These are phyloP conservation scores for Trinorchestia longiramus DNA, from an alignment of 1,140 invertebrate species.

Conservation along the genomic window DNA sequence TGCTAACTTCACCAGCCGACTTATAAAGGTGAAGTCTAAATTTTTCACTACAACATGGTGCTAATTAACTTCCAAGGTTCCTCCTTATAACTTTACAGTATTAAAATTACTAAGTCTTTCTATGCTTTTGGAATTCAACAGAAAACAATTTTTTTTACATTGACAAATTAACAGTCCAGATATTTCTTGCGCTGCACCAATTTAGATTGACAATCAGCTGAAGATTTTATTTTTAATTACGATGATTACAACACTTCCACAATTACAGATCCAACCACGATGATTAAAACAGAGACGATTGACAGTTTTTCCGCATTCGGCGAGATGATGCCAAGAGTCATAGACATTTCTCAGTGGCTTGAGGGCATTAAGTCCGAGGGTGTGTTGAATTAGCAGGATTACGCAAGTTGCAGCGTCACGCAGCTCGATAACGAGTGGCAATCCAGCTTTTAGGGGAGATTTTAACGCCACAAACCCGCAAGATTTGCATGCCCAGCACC, in stretches of 20 bases:
- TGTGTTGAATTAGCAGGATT: neutral
- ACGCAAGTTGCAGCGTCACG: conserved; percentile 16
- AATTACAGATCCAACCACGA: neutral
- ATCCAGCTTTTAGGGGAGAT: neutral
- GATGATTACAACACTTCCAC: neutral
- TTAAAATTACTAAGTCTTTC: neutral
- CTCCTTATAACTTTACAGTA: neutral
- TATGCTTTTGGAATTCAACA: neutral
- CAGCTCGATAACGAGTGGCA: conserved; percentile 3
- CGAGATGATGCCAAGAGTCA: neutral
- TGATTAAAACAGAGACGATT: neutral
- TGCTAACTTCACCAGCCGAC: neutral
- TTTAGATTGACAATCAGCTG: neutral
- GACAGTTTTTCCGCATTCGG: neutral
- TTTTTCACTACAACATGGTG: neutral
- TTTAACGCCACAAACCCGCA: neutral
- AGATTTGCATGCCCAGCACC: neutral
- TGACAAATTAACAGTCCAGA: neutral
- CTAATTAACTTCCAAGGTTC: neutral
- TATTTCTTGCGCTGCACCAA: neutral
- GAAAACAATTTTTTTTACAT: neutral
- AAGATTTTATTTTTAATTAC: neutral
- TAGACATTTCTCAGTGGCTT: neutral
- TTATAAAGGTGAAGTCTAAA: neutral
- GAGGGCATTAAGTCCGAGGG: neutral